These are phyloP conservation scores for Drosophila infuscata DNA, from an alignment of 2,888 invertebrate species.

Conservation along the genomic window DNA sequence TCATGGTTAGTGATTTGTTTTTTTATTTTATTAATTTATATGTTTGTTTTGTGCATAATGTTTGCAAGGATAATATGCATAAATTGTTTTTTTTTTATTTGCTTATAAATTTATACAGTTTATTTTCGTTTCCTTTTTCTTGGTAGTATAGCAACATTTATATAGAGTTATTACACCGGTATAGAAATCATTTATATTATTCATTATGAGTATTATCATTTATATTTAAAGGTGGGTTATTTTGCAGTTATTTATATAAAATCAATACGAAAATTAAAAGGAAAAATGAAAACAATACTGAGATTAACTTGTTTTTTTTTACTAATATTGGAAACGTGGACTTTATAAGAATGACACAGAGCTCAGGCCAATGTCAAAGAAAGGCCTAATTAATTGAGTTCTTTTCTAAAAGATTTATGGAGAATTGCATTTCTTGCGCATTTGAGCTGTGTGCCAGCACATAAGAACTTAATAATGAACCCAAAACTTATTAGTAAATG, in stretches of 20 bases:
- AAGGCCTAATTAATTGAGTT: slow-evolving; percentile 16
- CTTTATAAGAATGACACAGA: slow-evolving; percentile 34
- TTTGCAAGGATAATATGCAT: slow-evolving; percentile 58
- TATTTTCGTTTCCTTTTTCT: slow-evolving; percentile 6
- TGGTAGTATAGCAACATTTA: slow-evolving; percentile 47
- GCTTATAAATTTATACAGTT: slow-evolving; percentile 35
- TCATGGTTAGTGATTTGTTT: slow-evolving; percentile 24
- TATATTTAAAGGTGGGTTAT: slow-evolving; percentile 82
- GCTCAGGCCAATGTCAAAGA: slow-evolving; percentile 16
- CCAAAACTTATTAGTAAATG: slow-evolving; percentile 46
- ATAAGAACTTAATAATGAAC: slow-evolving; percentile 16
- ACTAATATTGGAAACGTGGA: slow-evolving; percentile 16
- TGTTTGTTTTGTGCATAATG: slow-evolving; percentile 47
- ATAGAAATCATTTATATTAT: slow-evolving; percentile 57
- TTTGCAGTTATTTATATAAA: slow-evolving; percentile 78
- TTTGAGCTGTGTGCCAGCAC: slow-evolving; percentile 43
- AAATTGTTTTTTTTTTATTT: slow-evolving; percentile 33
- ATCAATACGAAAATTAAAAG: slow-evolving; percentile 36
- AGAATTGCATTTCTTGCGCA: slow-evolving; percentile 44
- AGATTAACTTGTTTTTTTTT: slow-evolving; percentile 18
- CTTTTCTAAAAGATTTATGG: slow-evolving; percentile 7
- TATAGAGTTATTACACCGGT: slow-evolving; percentile 42
- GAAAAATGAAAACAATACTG: slow-evolving; percentile 30
- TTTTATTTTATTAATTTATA: slow-evolving; percentile 15
- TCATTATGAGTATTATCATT: slow-evolving; percentile 59